Base-by-base conservation (phyloP, 2,888 invertebrate species). In the Dasypogon diadema region DNA sequence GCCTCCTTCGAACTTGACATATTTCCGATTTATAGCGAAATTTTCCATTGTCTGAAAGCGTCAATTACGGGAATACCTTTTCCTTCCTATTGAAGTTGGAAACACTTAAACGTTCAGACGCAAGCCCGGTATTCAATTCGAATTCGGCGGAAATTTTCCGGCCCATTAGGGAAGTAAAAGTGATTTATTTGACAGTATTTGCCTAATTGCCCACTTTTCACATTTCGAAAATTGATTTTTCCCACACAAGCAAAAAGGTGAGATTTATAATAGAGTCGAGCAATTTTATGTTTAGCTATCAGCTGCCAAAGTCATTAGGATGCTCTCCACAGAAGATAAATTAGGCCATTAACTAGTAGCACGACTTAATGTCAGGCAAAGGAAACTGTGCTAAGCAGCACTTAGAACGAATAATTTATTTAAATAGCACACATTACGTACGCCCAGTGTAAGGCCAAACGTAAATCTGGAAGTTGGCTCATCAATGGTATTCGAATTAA, bases 221-320 rank as follows among this genome's bases (percentile, higher is more conserved):
- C 63, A 63, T 63, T 63, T 42, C 10, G 22, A 37, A n/a, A 42
- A 63, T 63, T 63, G 63, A 63, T 63, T 37, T 16, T 16, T 18
- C 16, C 6, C 63, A 18, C 18, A 6, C 18, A 18, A 34, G 6
- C 18, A 1, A 30, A 8, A n/a, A 18, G 10, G 3, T 12, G 34
- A 37, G 21, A 42, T 34, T 26, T 14, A 16, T 63, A 63, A 63
- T 63, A 6, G 42, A 12, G 3, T 63, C 22, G 12, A 42, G 37
- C 21, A 37, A 30, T 42, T 60, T 26, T 4, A 63, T 22, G 12
- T 10, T 21, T 12, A 14, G 63, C 34, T 63, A 63, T 63, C 63
- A 63, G 18, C 42, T 63, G 63, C 42, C 22, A 22, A 34, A 42
- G 42, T 63, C 63, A 37, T 63, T 60, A 21, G 21, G 63, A 63